A percentile compares a stretch with the other conserved stretches of the same genome.
Evolutionary conservation across 2,113 vertebrate genomes (phyloP).

Genomic region (Malurus cyaneus): DNA sequence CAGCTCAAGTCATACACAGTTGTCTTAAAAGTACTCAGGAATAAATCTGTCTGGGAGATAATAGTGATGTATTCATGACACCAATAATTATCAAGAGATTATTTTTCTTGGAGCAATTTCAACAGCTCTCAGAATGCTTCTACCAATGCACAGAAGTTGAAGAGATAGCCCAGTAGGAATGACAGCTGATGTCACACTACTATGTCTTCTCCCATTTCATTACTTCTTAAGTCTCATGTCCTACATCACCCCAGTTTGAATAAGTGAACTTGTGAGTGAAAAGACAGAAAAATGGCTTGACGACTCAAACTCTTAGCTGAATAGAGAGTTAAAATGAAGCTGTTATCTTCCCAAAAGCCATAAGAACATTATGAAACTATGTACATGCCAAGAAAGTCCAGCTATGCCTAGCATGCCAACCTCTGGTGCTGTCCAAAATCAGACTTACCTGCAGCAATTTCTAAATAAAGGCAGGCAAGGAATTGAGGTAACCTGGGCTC

Average conservation of each 20-base stretch:
- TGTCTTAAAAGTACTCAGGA: background rate
- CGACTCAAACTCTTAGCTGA: background rate
- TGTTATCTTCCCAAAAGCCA: background rate
- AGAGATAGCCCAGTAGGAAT: background rate
- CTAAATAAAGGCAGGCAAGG: background rate
- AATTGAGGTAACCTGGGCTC: background rate
- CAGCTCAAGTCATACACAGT: background rate
- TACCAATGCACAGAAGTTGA: background rate
- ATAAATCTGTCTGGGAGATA: background rate
- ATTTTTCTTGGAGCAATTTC: background rate
- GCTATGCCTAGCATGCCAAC: rapidly evolving
- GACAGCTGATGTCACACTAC: background rate
- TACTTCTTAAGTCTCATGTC: background rate
- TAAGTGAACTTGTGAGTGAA: background rate
- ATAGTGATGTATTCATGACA: rapidly evolving
- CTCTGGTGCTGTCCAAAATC: background rate
- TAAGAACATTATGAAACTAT: background rate
- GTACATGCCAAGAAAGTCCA: background rate
- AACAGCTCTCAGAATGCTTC: background rate
- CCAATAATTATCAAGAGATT: background rate
- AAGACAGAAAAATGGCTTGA: background rate
- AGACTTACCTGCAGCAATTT: background rate
- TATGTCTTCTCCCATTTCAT: background rate
- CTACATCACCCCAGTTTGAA: background rate
- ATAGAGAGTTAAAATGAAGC: background rate